Base-by-base conservation (phyloP, 2,797 vertebrate species). In the Ceryle rudis region DNA sequence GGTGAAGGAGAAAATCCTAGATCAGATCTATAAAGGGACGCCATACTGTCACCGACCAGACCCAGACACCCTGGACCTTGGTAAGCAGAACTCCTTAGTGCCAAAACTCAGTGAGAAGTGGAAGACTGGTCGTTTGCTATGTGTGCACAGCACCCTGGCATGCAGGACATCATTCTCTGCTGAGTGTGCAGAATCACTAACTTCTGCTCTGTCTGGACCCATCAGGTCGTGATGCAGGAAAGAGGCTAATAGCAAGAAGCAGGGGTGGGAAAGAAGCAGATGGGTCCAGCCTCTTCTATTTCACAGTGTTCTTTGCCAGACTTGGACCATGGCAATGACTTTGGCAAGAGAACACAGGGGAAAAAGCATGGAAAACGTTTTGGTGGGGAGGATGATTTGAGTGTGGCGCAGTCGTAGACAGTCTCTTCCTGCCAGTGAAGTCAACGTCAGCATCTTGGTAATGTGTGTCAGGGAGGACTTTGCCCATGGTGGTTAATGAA, bases 1-100 rank as follows among this genome's bases (percentile, higher is more conserved):
- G 95, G 99, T 99, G 97, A 99, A 99, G 95, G 99, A 99, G 97
- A 99, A 99, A 97, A 99, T 99, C 95, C 98, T 99, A 60, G 99
- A 99, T 89, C 99, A 99, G 97, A 98, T 99, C 85, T 99, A 99
- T 92, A 99, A 99, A 96, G 98, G 99, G 93, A 98, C 98, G 1
- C 99, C 99, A 11, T 99, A 99, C 92, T 98, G 99, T 93, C 98
- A 99, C 93, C 98, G 99, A 23, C 99, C 99, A 9, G 99, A 99
- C 82, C 97, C 98, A 2, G 98, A 99, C 89, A 98, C 99, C 4
- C 97, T 99, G 86, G 99, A 99, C 95, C 98, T 99, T 5, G 99
- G 99, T 99, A 69, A 99, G 99, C 94, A n/a, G 29, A 69, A 86
- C 52, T 49, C 28, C 69, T 54, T 47, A 49, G 28, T 89, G 74